Conservation (phyloP, 1,140 invertebrate genomes). For the Pteromalus puparum region DNA sequence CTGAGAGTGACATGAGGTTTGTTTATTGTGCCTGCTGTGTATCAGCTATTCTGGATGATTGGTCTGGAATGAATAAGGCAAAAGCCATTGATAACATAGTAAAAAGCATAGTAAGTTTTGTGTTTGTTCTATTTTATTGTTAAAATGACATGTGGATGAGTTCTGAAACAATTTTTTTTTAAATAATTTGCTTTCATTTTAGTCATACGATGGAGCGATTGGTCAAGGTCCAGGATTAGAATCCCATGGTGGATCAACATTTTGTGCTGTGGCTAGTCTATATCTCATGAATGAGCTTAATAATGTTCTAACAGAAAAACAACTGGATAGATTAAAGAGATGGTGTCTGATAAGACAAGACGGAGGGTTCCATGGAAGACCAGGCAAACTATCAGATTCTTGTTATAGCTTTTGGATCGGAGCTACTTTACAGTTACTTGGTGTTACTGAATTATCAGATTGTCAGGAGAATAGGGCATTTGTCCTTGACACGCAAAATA, state of each 20-base stretch:
- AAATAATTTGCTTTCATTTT: constrained; percentile 61
- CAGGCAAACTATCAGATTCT: too few relatives aligned
- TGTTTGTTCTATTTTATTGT: neutral
- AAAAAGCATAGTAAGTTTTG: constrained; percentile 84
- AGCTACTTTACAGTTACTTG: constrained; percentile 89
- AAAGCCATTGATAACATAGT: constrained; percentile 87
- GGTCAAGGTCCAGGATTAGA: constrained; percentile 93
- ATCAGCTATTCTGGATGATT: constrained; percentile 95
- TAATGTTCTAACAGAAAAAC: too few relatives aligned
- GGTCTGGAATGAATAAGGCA: constrained; percentile 89
- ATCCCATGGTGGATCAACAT: constrained; percentile 97
- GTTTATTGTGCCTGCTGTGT: constrained; percentile 96
- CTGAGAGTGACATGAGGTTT: constrained; percentile 97
- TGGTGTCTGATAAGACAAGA: too few relatives aligned
- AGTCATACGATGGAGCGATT: constrained; percentile 96
- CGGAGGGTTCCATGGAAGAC: too few relatives aligned
- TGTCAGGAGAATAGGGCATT: constrained; percentile 82
- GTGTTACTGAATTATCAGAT: constrained; percentile 82
- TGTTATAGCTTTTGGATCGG: too few relatives aligned
- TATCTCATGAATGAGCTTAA: too few relatives aligned
- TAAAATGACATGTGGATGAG: constrained; percentile 7
- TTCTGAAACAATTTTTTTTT: too few relatives aligned
- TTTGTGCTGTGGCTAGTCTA: constrained; percentile 94
- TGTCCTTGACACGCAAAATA: constrained; percentile 87
- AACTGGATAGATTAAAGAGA: too few relatives aligned